These are phyloP conservation scores for Arenaria interpres DNA, from an alignment of 2,113 vertebrate genomes.

Conservation along the genomic window DNA sequence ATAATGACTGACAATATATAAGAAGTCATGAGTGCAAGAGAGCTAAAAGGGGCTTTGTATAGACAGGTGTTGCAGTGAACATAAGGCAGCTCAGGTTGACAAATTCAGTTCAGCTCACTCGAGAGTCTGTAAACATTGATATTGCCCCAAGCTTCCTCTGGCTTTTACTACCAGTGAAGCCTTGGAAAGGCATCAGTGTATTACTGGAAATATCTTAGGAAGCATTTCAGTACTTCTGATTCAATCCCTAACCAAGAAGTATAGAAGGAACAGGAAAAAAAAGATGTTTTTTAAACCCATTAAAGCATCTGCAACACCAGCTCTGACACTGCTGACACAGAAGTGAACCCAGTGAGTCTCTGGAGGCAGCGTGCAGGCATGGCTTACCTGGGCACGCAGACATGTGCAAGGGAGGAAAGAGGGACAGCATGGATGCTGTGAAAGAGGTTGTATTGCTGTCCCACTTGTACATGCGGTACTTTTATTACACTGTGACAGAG, in stretches of 20 bases:
- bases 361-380: not conserved
- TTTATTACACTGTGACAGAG: not conserved
- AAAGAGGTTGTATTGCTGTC: not conserved
- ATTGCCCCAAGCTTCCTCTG: not conserved
- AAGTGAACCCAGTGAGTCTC: not conserved
- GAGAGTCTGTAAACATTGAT: constrained; percentile 24
- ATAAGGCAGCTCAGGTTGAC: constrained; percentile 1
- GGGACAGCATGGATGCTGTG: accelerated
- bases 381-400: not conserved
- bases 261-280: not conserved
- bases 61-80: not conserved
- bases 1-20: not conserved
- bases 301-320: not conserved
- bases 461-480: not conserved
- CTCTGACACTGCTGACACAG: not conserved
- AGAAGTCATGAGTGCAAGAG: not conserved
- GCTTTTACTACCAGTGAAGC: not conserved
- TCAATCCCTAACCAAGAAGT: not conserved
- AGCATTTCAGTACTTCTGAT: not conserved
- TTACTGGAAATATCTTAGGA: not conserved
- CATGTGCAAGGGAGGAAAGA: accelerated
- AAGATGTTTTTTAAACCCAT: not conserved
- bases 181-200: not conserved
- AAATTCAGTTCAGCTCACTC: constrained; percentile 50
- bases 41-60: constrained; percentile 11